phyloP scores from a whole-genome alignment of 2,888 invertebrate genomes.

The Ormyrus nitidulus region DNA sequence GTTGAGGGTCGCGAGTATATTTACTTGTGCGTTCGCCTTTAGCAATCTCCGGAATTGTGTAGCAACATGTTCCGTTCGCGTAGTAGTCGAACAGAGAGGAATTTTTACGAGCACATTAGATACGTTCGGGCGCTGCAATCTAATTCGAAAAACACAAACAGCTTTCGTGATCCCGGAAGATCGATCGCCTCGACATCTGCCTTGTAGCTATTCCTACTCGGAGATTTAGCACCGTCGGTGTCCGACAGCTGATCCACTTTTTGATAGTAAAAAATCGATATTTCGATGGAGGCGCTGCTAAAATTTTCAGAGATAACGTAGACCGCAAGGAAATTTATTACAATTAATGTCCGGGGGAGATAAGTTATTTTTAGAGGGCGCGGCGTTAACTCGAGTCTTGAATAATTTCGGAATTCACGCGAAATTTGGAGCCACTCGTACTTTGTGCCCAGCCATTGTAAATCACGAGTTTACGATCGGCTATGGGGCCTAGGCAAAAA shows the following conservation, averaged over 20 bases:
- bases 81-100: constrained; percentile 63
- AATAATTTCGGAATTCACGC: constrained; percentile 54
- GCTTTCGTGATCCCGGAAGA: constrained; percentile 1
- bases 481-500: constrained; percentile 44
- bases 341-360: constrained; percentile 12
- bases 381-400: constrained; percentile 34
- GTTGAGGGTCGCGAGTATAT: constrained; percentile 71
- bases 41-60: constrained; percentile 57
- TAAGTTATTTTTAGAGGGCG: constrained; percentile 36
- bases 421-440: constrained; percentile 52
- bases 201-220: constrained; percentile 25
- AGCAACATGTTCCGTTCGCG: constrained; percentile 59
- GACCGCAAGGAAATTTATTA: constrained; percentile 8
- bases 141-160: constrained; percentile 15
- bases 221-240: neutral
- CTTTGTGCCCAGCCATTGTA: constrained; percentile 47
- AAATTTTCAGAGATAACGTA: neutral
- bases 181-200: constrained; percentile 29
- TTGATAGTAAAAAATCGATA: too few species aligned
- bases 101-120: constrained; percentile 67
- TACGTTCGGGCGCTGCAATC: neutral
- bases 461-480: constrained; percentile 56
- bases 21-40: constrained; percentile 67
- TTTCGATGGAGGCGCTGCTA: too few species aligned
- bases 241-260: neutral